Evolutionary conservation across 2,888 invertebrate genomes (phyloP).

Genomic region (Silvanus unidentatus): DNA sequence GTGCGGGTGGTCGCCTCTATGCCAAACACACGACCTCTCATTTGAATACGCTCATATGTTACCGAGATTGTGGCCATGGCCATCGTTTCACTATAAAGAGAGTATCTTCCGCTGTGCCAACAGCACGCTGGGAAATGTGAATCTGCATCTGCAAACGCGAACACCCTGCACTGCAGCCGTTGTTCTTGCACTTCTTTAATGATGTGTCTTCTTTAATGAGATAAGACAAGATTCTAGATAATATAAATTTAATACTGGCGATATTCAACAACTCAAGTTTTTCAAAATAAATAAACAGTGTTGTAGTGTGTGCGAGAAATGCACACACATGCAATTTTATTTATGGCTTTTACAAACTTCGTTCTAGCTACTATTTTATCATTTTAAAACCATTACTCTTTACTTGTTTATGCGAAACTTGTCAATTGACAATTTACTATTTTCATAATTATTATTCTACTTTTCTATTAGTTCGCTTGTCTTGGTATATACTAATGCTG

Average conservation of each 20-base stretch:
- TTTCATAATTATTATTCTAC: too few species aligned
- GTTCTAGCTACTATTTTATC: too few species aligned
- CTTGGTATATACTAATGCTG: too few species aligned
- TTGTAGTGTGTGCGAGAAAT: background rate
- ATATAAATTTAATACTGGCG: slow-evolving; percentile 44
- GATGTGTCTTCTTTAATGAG: slow-evolving; percentile 45
- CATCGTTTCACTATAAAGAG: background rate
- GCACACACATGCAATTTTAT: slow-evolving; percentile 31
- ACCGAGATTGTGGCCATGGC: slow-evolving; percentile 18
- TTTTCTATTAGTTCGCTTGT: too few species aligned
- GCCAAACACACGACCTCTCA: slow-evolving; percentile 42
- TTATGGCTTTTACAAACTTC: slow-evolving; percentile 15
- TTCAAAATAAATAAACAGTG: slow-evolving; percentile 23
- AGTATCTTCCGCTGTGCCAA: slow-evolving; percentile 22
- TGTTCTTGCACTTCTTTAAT: slow-evolving; percentile 38
- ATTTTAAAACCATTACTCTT: too few species aligned
- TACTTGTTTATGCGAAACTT: too few species aligned
- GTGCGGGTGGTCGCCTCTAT: slow-evolving; percentile 41
- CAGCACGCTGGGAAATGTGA: slow-evolving; percentile 26
- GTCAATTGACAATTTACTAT: too few species aligned
- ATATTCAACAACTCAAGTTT: slow-evolving; percentile 33
- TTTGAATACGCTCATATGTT: slow-evolving; percentile 46
- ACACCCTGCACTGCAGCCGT: slow-evolving; percentile 15
- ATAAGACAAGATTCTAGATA: slow-evolving; percentile 45
- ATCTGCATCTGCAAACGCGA: slow-evolving; percentile 33